Conservation (phyloP, 1,140 invertebrate genomes). For the Euwallacea similis region DNA sequence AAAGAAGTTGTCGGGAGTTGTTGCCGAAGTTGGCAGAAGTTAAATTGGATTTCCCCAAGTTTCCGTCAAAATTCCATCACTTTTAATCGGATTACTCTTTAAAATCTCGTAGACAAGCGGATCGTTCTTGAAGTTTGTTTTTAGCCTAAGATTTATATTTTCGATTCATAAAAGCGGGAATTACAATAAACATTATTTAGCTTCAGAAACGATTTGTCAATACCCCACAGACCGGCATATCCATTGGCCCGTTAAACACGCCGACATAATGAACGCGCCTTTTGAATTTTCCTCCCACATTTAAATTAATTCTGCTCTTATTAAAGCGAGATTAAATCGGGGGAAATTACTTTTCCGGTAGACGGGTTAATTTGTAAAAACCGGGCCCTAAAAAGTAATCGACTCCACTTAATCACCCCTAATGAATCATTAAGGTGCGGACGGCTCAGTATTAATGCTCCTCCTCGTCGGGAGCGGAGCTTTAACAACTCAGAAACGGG, state of each 20-base stretch:
- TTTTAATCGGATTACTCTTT: slow-evolving; percentile 26
- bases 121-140: not conserved
- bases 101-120: slow-evolving; percentile 8
- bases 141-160: too few relatives aligned
- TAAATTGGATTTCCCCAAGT: slow-evolving; percentile 28
- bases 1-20: slow-evolving; percentile 26
- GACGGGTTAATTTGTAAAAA: slow-evolving; percentile 20
- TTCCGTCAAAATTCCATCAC: slow-evolving; percentile 23
- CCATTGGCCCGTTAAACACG: too few relatives aligned
- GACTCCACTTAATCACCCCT: slow-evolving; percentile 45
- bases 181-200: too few relatives aligned
- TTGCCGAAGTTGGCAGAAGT: slow-evolving; percentile 23
- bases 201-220: too few relatives aligned
- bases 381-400: slow-evolving; percentile 23
- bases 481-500: slow-evolving; percentile 41
- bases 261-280: too few relatives aligned
- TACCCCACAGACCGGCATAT: too few relatives aligned
- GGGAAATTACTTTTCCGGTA: not conserved
- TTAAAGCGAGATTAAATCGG: too few relatives aligned
- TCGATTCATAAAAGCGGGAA: too few relatives aligned
- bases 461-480: slow-evolving; percentile 39
- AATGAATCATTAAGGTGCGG: slow-evolving; percentile 49
- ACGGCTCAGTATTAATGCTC: slow-evolving; percentile 45
- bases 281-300: too few relatives aligned
- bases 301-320: too few relatives aligned